Conservation (phyloP, 2,113 vertebrate species). For the Oxyura jamaicensis region DNA sequence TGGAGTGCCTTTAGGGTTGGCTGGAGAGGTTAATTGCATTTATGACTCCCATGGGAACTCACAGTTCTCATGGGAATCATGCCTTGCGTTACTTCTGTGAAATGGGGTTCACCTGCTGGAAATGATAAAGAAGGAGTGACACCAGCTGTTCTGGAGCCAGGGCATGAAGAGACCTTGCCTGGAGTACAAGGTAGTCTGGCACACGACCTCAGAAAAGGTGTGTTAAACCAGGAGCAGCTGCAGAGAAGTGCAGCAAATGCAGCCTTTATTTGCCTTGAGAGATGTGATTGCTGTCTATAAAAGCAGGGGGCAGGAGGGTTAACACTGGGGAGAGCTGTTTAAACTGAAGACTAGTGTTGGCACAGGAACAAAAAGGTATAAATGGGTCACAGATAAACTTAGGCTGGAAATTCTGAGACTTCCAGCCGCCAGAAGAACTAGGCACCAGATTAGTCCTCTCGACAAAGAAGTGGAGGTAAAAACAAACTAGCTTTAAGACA, state of each 20-base stretch:
- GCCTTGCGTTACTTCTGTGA: neutral
- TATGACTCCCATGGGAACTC: neutral
- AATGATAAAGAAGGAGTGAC: neutral
- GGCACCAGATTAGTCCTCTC: neutral
- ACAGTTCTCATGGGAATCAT: neutral
- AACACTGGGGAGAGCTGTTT: neutral
- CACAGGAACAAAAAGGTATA: neutral
- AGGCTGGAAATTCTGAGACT: conserved; percentile 19
- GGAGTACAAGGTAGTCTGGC: neutral
- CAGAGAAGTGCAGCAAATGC: neutral
- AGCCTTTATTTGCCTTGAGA: neutral
- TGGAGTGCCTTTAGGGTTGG: neutral
- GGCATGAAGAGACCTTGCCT: neutral
- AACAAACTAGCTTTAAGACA: neutral
- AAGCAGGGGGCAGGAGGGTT: neutral
- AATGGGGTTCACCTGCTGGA: neutral
- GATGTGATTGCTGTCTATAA: neutral
- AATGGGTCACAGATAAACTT: conserved; percentile 7
- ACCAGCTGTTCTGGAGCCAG: neutral
- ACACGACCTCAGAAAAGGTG: neutral
- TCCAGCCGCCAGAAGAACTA: neutral
- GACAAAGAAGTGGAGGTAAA: neutral
- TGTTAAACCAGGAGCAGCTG: neutral
- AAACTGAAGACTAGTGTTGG: neutral
- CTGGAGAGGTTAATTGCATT: neutral